phyloP scores from a whole-genome alignment of 1,140 invertebrate genomes.

The Octopus bimaculoides region DNA sequence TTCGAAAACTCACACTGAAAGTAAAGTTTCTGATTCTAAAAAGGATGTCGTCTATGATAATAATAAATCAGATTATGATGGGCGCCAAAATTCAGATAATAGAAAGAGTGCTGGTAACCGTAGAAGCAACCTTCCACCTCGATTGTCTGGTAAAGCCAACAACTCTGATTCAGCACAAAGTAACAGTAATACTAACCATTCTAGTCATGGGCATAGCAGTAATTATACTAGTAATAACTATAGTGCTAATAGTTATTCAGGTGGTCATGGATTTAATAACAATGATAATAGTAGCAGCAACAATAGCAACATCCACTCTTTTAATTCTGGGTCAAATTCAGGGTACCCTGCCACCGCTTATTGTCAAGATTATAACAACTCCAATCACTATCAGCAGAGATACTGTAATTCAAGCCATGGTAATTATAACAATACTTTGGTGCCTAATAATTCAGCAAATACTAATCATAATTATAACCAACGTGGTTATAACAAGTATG shows the following conservation, averaged over 20 bases:
- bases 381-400: neutral
- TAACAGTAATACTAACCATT: neutral
- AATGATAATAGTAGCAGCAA: neutral
- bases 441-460: neutral
- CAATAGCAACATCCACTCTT: neutral
- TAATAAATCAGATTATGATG: neutral
- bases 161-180: neutral
- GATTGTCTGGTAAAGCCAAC: constrained; percentile 19
- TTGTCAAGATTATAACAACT: neutral
- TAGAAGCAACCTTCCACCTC: constrained; percentile 22
- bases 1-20: neutral
- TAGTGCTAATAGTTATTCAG: neutral
- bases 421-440: neutral
- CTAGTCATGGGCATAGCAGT: neutral
- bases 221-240: neutral
- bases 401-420: neutral
- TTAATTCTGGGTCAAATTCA: neutral
- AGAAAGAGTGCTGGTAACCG: constrained; percentile 11
- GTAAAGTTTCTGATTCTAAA: neutral
- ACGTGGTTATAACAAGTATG: no score
- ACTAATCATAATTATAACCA: neutral
- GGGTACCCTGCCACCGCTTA: neutral
- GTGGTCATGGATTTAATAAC: neutral
- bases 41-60: neutral
- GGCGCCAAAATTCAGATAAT: neutral